Evolutionary conservation across 2,888 invertebrate species (phyloP), one percentile per base, ranked within the genome.

Genomic region (Phlogophora meticulosa): DNA sequence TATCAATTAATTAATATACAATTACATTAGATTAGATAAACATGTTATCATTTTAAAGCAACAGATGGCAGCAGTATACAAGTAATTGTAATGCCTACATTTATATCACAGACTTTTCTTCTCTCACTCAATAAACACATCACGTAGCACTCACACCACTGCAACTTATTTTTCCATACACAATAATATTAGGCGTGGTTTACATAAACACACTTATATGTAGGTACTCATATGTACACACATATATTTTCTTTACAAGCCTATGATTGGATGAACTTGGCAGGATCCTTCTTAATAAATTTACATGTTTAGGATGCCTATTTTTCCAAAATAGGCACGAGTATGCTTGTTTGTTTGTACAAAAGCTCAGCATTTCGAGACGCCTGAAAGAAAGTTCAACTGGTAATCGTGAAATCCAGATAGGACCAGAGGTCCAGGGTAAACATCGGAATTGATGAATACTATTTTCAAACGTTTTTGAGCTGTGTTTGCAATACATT

Each of bases 101-200:
- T 46, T 22, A 15, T 24, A 28, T 10, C n/a, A 22, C 34, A 52
- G 15, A 49, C 5, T 13, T 10, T 49, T 59, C 15, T 51, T 22
- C n/a, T 32, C 17, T 36, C 17, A 34, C 43, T 52, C 52, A n/a
- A 34, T 17, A 63, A 36, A 58, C 24, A 36, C 49, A 59, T 24
- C 51, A 59, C 64, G 59, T 64, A 10, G 34, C 13, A 46, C 32
- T 11, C 51, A 32, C 36, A 38, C 38, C 1, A 43, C 11, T 34
- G 32, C 5, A 38, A 24, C 22, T 34, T 53, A 10, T 52, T 42
- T 48, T 53, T 42, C 15, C 11, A 20, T 38, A 45, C 7, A 28
- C 11, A 15, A 7, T 7, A 28, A 45, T 52, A 34, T 22, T 24
- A 42, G 15, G 9, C 42, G n/a, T n/a, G n/a, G 15, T 38, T 65